Percentiles rank a stretch among this genome's conserved stretches.
Conservation (phyloP, 1,140 invertebrate genomes). For the Brachionus manjavacas region DNA sequence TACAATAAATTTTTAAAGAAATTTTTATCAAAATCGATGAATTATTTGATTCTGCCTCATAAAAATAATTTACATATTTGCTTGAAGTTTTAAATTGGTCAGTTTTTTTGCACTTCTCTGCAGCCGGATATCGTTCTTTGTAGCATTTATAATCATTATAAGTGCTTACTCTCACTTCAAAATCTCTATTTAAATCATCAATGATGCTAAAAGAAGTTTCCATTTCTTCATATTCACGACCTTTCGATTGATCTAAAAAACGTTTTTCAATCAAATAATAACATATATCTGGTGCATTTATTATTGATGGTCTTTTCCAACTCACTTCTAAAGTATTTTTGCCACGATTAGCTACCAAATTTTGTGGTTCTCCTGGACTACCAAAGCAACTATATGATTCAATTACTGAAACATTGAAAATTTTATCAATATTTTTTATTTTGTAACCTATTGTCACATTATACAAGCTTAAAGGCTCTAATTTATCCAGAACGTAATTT, state of each 20-base stretch:
- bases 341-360: background rate
- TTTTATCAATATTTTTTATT: background rate
- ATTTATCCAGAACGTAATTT: background rate
- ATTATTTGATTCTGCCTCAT: background rate
- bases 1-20: background rate
- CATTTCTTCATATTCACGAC: background rate
- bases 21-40: background rate
- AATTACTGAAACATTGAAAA: background rate
- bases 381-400: background rate
- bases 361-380: background rate
- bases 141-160: slow-evolving; percentile 29
- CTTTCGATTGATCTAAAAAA: background rate
- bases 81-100: background rate
- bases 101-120: background rate
- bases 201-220: background rate
- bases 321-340: background rate
- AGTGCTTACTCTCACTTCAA: background rate
- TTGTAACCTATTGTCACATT: background rate
- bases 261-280: slow-evolving; percentile 11
- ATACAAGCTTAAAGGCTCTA: background rate
- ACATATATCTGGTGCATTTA: slow-evolving; percentile 20
- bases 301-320: background rate
- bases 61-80: background rate
- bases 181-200: background rate
- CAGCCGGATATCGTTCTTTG: background rate